Base-by-base conservation (phyloP, 2,797 vertebrate species). In the Xiphophorus birchmanni region DNA sequence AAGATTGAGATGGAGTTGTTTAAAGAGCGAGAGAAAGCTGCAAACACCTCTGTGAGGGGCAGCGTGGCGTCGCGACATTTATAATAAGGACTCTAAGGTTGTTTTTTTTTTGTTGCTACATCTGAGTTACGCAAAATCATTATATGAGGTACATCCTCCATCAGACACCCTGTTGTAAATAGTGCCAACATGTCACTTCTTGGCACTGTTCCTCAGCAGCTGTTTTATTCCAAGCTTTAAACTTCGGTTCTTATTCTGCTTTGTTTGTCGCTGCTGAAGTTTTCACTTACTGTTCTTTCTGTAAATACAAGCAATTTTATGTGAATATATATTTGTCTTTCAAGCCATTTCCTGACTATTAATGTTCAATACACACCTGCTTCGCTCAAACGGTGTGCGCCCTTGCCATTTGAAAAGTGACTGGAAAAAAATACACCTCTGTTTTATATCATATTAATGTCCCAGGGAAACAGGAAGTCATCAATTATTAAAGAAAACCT, bases 1-100 rank as follows among this genome's bases (percentile, higher is more conserved):
- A 99, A 99, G 94, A 97, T 99, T 54, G 97, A 99, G 89, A 95
- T 98, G 97, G 99, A 99, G 93, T 90, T 99, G 75, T 92, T 96
- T 12, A 98, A 96, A 91, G 99, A 99, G 88, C 94, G 96, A 78
- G 98, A 99, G 86, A 89, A 92, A 85, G 96, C 96, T 47, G 94
- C 95, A 0, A 93, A 83, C 54, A 65, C 80, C 5, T 91, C 95
- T 12, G 78, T 94, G 83, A 94, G 82, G 84, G 96, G 95, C 91
- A 96, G 90, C 23, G 13, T 95, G 65, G 95, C 95, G 6, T 82
- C 93, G 4, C 96, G 95, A 65, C 95, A 89, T 5, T 92, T 79
- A 88, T 4, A 78, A 80, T 81, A 54, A 18, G 40, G 60, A 73
- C 54, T 52, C 44, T 65, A n/a, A 40, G 58, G n/a, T 29, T 84